These are phyloP conservation scores for silkworm (Bombyx mori) DNA, from an alignment of 1,140 invertebrate genomes.

Conservation along the genomic window ASM3026992v2 NC_085118.1:17171001-17171500, in stretches of 20 bases:
- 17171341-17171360: conserved; percentile 9
- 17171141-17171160: neutral
- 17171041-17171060: neutral
- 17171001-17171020: too few species aligned
- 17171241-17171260: conserved; percentile 17
- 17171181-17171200: conserved; percentile 6
- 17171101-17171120: too few species aligned
- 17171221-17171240: conserved; percentile 24
- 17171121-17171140: neutral
- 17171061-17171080: too few species aligned
- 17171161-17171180: conserved; percentile 5
- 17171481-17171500: too few species aligned
- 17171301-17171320: conserved; percentile 30
- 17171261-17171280: neutral
- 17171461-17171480: too few species aligned
- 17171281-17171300: conserved; percentile 4
- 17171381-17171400: conserved; percentile 16
- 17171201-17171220: too few species aligned
- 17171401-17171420: conserved; percentile 9
- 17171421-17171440: conserved; percentile 16
- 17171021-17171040: neutral
- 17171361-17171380: conserved; percentile 31
- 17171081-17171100: too few species aligned
- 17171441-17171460: too few species aligned
- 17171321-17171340: conserved; percentile 37